Base-by-base conservation (phyloP, 2,797 vertebrate genomes). In the Acrossocheilus fasciatus region DNA sequence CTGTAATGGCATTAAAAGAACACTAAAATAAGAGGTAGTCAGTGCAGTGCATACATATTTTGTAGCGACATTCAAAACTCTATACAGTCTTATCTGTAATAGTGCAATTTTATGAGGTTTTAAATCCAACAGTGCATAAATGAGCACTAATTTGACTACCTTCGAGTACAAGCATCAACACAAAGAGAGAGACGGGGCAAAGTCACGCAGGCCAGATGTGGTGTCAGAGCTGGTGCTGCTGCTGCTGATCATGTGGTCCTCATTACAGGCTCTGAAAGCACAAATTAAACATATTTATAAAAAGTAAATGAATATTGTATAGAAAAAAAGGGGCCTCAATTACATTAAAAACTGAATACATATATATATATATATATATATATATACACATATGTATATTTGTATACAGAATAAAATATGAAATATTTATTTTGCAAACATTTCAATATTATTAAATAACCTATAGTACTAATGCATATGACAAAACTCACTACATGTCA, bases 21-120 rank as follows among this genome's bases (percentile, higher is more conserved):
- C 26, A 45, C 11, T 30, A 45, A 81, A 73, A 73, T 34, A 52
- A 81, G 85, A 86, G 78, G 85, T 86, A 86, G 85, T 64, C 77
- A 52, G 69, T 77, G 73, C 79, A 66, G 59, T 82, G 43, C 72
- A 87, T 78, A n/a, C 34, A 76, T 10, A 47, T 76, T 87, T 47
- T 82, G 59, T 78, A 72, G 15, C 23, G 1, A 83, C 73, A 78
- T 83, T 78, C 66, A 83, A 20, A 78, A 57, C 41, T 82, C 26
- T 4, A 54, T 41, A 69, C 17, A 82, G 39, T 36, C 59, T 77
- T 76, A 50, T 79, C 78, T 59, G 64, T 74, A 47, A 76, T 82
- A 87, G 86, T 89, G 88, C 88, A 90, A 75, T 54, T 69, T 57
- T 7, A 70, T 66, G 62, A 47, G n/a, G 43, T 73, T 66, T 54